Percentiles rank a stretch among this genome's conserved stretches.
phyloP scores from a whole-genome alignment of 64 coral and sea anemone species.

The Stichodactyla helianthus region DNA sequence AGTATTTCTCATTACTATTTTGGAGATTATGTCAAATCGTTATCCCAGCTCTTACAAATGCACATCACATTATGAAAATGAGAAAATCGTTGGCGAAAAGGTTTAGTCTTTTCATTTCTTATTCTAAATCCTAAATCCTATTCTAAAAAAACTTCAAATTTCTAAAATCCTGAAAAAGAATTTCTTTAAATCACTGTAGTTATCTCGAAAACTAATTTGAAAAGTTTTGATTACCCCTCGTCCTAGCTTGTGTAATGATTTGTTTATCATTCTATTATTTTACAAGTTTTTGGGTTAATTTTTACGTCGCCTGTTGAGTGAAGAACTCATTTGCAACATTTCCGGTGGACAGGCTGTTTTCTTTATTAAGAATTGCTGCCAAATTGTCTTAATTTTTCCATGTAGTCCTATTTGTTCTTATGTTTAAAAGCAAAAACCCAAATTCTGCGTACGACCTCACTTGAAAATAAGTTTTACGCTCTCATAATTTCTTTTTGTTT shows the following conservation, averaged over 20 bases:
- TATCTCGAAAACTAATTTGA: not conserved
- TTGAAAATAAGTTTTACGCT: not conserved
- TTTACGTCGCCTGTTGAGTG: not conserved
- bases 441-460: not conserved
- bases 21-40: not conserved
- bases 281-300: not conserved
- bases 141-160: no score
- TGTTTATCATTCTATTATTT: not conserved
- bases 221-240: not conserved
- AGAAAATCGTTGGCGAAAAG: no score
- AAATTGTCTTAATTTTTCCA: not conserved
- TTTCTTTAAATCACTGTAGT: not conserved
- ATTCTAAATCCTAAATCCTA: not conserved
- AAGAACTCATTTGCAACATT: constrained; percentile 4
- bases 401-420: not conserved
- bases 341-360: not conserved
- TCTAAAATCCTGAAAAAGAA: not conserved
- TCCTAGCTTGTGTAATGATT: not conserved
- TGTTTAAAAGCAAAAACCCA: not conserved
- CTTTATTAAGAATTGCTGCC: not conserved
- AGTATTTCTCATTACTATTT: not conserved
- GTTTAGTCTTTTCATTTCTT: not conserved
- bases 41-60: not conserved
- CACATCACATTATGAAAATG: not conserved
- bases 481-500: not conserved